Base-by-base conservation (phyloP, 2,113 vertebrate genomes). In the Haliaeetus leucogaster region DNA sequence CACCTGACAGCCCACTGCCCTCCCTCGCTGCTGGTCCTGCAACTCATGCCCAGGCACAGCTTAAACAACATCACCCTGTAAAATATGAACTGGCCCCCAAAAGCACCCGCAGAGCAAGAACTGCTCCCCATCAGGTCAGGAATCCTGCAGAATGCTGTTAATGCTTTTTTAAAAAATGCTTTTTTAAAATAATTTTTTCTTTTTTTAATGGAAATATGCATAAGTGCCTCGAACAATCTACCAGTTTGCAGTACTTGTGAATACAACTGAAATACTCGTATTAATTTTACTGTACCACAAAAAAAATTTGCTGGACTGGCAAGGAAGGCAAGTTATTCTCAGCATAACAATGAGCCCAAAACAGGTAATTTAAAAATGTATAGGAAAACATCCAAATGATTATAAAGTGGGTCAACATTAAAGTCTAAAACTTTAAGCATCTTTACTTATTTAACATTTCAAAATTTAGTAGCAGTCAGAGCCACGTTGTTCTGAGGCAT, bases 41-140 rank as follows among this genome's bases (percentile, higher is more conserved):
- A 59, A 17, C 71, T 20, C 2, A 0, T 43, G 56, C 34, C 81
- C 20, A 17, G 13, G 62, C 55, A 55, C 8, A 0, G 29, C 66
- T 68, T 17, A 5, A 62, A 26, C 50, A 63, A 21, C 11, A 3
- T 48, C 63, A 43, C 23, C 50, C 76, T 56, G 25, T 7, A 19
- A 67, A 61, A 67, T 13, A 34, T 2, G 2, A 71, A 11, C 61
- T 25, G 16, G 27, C 4, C 25, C 58, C 67, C 29, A 61, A 22
- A 50, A 50, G 20, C 65, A 48, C 30, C 22, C 1, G 0, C 3
- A 2, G 32, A 72, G 34, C 38, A 61, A 70, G n/a, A 48, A 29
- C 50, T 47, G 45, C 25, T 52, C 26, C 42, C 6, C 2, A 2
- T 2, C 22, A 83, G 67, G 20, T 45, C 52, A 68, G 22, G 67